Conservation (phyloP, 2,888 invertebrate genomes). For the Luperina testacea region DNA sequence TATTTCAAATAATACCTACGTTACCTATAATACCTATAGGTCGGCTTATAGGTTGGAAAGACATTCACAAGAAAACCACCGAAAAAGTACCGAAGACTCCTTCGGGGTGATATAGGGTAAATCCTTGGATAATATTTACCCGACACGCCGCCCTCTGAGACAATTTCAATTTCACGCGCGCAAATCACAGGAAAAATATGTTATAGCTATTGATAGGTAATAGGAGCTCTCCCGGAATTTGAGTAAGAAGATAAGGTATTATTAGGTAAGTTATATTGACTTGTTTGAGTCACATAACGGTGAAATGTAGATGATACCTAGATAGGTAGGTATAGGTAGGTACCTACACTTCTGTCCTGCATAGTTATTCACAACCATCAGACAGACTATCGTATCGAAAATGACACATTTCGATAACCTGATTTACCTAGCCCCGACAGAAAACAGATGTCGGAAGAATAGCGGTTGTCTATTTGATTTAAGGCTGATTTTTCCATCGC, state of each 20-base stretch:
- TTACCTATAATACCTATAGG: neutral
- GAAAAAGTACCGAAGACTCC: constrained; percentile 37
- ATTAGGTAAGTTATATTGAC: neutral
- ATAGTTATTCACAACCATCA: neutral
- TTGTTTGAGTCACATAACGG: neutral
- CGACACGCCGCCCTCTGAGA: constrained; percentile 45
- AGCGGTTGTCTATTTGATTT: too few species aligned
- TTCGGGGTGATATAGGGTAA: constrained; percentile 57
- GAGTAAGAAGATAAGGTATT: neutral
- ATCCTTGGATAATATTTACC: constrained; percentile 63
- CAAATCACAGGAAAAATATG: constrained; percentile 58
- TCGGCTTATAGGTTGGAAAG: neutral
- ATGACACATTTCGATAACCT: neutral
- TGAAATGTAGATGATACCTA: neutral
- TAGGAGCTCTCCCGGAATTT: constrained; percentile 7
- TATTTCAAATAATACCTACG: neutral
- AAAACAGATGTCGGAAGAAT: neutral
- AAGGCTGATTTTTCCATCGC: too few species aligned
- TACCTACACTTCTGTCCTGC: neutral
- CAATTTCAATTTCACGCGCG: constrained; percentile 72
- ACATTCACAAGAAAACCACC: constrained; percentile 19
- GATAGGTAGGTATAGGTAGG: neutral
- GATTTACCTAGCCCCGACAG: neutral
- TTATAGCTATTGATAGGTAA: constrained; percentile 35
- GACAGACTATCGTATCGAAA: neutral